Percentiles rank a stretch among this genome's conserved stretches.
Conservation (phyloP, 2,797 vertebrate genomes). For the Sylvilagus floridanus region DNA sequence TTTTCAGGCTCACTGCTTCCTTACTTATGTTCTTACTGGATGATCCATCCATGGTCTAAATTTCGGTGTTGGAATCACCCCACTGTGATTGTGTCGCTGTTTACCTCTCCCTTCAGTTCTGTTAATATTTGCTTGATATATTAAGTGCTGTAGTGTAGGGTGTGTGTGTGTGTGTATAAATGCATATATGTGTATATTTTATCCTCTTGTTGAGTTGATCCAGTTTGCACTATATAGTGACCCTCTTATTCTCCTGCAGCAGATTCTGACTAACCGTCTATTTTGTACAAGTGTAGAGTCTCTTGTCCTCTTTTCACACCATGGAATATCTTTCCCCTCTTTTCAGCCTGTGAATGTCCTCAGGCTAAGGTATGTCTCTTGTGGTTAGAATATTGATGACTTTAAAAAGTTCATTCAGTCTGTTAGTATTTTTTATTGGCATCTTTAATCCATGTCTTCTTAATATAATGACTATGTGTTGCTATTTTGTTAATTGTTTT, state of each 20-base stretch:
- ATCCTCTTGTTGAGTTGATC: too few relatives aligned
- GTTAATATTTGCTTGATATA: too few relatives aligned
- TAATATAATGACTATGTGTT: not conserved
- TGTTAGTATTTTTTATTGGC: not conserved
- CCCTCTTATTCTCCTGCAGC: not conserved
- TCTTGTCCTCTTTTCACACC: not conserved
- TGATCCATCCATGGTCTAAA: too few relatives aligned
- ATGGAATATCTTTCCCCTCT: not conserved
- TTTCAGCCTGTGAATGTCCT: not conserved
- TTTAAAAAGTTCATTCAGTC: not conserved
- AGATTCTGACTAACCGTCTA: not conserved
- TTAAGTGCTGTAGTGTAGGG: too few relatives aligned
- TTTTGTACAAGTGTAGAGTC: not conserved
- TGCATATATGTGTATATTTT: too few relatives aligned
- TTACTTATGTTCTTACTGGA: too few relatives aligned
- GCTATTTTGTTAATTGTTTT: not conserved
- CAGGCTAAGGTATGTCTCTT: not conserved
- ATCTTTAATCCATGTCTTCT: not conserved
- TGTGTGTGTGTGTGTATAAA: too few relatives aligned
- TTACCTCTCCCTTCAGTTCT: too few relatives aligned
- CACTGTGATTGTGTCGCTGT: too few relatives aligned
- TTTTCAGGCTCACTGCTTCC: too few relatives aligned
- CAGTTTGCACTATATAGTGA: not conserved
- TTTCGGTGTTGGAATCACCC: too few relatives aligned
- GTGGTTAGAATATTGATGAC: not conserved